Conservation (phyloP, 2,888 invertebrate genomes). For the Chironomus tentans region DNA sequence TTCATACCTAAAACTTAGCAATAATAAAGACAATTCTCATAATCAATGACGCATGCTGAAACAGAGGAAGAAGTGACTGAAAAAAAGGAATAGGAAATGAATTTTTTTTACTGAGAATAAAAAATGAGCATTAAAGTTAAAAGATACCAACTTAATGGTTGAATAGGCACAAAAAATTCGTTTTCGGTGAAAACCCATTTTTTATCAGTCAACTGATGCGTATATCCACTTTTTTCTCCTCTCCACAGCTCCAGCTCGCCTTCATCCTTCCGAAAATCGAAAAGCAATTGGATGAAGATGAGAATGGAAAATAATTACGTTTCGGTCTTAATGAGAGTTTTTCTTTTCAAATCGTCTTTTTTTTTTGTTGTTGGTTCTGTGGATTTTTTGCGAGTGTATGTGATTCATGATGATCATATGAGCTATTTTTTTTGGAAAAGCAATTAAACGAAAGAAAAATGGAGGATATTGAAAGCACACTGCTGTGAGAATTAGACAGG, state of each 20-base stretch:
- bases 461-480: too few species aligned
- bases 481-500: too few species aligned
- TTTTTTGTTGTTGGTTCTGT: not conserved
- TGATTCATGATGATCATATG: not conserved
- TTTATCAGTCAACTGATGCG: constrained; percentile 10
- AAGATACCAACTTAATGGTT: too few species aligned
- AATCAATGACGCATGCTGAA: not conserved
- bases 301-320: constrained; percentile 20
- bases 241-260: not conserved
- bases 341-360: not conserved
- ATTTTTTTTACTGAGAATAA: not conserved
- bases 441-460: too few species aligned
- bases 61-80: not conserved
- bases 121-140: not conserved
- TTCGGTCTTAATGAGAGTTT: constrained; percentile 17
- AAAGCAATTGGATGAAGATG: constrained; percentile 1
- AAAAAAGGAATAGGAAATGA: not conserved
- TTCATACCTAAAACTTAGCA: too few species aligned
- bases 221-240: not conserved
- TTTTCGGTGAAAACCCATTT: not conserved
- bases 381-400: not conserved
- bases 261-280: not conserved
- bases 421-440: not conserved
- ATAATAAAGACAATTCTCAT: not conserved
- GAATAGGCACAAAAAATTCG: too few species aligned